Conservation (phyloP, 2,797 vertebrate species). For the Pseudotriccus pelzelni region DNA sequence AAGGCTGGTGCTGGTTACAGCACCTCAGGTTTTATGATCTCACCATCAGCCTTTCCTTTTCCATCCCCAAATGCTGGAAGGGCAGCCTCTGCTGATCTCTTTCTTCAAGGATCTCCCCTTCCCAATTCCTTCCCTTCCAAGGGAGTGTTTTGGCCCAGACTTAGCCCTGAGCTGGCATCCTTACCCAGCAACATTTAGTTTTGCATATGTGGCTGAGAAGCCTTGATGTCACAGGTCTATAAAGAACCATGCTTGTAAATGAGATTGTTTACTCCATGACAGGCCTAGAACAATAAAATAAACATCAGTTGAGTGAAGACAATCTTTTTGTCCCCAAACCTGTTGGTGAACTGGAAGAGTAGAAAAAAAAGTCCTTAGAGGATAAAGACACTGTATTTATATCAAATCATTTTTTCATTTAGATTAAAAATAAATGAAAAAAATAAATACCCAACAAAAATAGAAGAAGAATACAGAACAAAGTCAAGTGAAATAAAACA, state of each 20-base stretch:
- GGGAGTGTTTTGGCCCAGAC: not conserved
- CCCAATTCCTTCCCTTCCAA: not conserved
- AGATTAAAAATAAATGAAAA: not conserved
- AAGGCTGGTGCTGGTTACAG: not conserved
- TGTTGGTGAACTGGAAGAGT: not conserved
- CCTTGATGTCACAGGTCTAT: not conserved
- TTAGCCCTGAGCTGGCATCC: not conserved
- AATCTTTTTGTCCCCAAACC: not conserved
- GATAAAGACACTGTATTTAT: not conserved
- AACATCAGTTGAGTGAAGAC: not conserved
- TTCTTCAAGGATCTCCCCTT: not conserved
- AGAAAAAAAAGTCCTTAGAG: not conserved
- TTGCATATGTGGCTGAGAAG: not conserved
- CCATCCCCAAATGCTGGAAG: not conserved
- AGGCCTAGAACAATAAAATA: not conserved
- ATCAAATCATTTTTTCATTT: not conserved
- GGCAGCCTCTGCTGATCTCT: not conserved
- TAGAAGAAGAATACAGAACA: not conserved
- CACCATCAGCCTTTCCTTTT: not conserved
- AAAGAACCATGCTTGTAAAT: not conserved
- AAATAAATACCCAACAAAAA: not conserved
- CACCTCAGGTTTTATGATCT: not conserved
- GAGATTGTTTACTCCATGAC: not conserved
- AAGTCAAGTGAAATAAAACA: not conserved
- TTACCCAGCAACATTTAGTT: not conserved